Evolutionary conservation across 2,113 vertebrate species (phyloP).

Genomic region (Leptosomus discolor): DNA sequence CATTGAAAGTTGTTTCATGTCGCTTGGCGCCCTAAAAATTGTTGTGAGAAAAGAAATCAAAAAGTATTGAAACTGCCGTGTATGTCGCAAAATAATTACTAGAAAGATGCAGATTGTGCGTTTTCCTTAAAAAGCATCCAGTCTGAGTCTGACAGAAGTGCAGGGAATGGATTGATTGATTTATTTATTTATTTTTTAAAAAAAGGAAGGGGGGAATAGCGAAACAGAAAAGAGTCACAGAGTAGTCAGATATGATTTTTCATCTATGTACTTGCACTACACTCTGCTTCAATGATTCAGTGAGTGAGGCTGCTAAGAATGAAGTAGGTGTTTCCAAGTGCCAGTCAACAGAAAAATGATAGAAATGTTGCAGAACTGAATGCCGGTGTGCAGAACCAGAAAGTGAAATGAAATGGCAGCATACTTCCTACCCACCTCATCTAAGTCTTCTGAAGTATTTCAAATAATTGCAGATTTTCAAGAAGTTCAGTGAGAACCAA

Average conservation of each 20-base stretch:
- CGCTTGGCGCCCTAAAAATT: neutral
- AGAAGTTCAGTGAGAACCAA: neutral
- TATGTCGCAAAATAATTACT: neutral
- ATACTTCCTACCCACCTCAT: neutral
- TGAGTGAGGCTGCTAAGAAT: neutral
- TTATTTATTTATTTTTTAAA: no score
- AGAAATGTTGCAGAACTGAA: neutral
- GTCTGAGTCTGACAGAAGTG: neutral
- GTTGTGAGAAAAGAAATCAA: neutral
- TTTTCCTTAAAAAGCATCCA: neutral
- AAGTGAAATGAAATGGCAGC: neutral
- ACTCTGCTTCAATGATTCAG: neutral
- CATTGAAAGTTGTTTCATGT: neutral
- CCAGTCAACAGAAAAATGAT: conserved; percentile 24
- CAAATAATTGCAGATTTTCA: neutral
- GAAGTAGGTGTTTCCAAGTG: conserved; percentile 27
- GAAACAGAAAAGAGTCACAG: neutral
- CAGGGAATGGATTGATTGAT: neutral
- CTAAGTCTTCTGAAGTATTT: neutral
- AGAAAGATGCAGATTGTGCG: neutral
- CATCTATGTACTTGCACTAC: neutral
- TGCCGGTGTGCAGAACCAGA: neutral
- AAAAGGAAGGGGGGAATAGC: neutral
- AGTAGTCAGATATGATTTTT: neutral
- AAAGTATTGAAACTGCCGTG: neutral